A percentile compares a stretch with the other conserved stretches of the same genome.
These are phyloP conservation scores for Amphibalanus amphitrite DNA, from an alignment of 1,140 invertebrate species.

Conservation along the genomic window DNA sequence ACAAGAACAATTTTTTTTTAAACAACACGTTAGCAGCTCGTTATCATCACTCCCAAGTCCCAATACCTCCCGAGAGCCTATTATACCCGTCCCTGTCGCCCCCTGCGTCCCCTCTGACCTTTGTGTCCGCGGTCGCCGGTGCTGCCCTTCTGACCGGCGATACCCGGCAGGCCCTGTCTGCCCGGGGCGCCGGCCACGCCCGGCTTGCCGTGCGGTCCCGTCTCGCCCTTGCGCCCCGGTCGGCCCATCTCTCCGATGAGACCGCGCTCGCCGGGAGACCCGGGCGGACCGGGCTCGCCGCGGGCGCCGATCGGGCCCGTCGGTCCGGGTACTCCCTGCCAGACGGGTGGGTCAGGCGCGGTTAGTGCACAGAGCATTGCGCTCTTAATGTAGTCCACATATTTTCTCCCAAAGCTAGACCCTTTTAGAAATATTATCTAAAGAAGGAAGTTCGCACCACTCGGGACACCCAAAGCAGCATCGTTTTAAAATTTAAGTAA, in stretches of 20 bases:
- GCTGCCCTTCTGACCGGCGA: constrained; percentile 44
- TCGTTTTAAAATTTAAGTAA: no score
- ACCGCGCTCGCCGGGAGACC: constrained; percentile 46
- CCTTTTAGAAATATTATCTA: no score
- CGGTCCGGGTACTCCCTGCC: constrained; percentile 24
- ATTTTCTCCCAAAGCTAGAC: no score
- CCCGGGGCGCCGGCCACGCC: constrained; percentile 32
- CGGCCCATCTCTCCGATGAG: constrained; percentile 28
- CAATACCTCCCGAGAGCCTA: no score
- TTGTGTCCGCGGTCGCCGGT: constrained; percentile 16
- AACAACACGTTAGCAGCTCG: no score
- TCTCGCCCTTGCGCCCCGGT: constrained; percentile 5
- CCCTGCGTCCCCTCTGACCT: constrained; percentile 31
- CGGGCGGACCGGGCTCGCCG: constrained; percentile 42
- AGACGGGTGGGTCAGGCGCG: not conserved
- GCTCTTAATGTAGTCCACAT: no score
- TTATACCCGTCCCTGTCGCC: no score
- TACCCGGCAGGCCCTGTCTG: constrained; percentile 29
- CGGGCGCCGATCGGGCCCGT: constrained; percentile 24
- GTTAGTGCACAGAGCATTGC: no score
- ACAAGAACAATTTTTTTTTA: no score
- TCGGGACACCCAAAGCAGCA: no score
- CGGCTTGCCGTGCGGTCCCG: constrained; percentile 30
- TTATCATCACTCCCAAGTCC: no score
- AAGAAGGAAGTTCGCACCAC: no score